A percentile compares a stretch with the other conserved stretches of the same genome.
Conservation (phyloP, 2,888 invertebrate species). For the Lacanobia oleracea region DNA sequence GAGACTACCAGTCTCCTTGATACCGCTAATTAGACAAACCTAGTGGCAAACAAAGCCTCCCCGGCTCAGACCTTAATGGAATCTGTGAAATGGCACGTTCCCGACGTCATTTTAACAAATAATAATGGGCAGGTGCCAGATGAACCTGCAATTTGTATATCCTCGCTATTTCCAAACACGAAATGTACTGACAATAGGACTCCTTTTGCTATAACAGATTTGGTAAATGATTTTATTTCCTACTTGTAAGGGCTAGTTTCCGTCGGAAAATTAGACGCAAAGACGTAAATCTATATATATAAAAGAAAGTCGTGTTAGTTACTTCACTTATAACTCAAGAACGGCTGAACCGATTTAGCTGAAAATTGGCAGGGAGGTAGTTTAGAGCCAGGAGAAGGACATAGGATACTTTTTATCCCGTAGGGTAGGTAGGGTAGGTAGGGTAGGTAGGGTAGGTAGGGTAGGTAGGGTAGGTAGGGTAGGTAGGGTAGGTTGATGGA, state of each 20-base stretch:
- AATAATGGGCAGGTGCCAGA: constrained; percentile 65
- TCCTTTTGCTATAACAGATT: constrained; percentile 14
- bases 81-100: constrained; percentile 70
- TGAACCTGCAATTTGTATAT: constrained; percentile 56
- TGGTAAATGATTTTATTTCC: constrained; percentile 19
- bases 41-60: constrained; percentile 74
- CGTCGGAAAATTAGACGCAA: background rate
- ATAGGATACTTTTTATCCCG: too few relatives aligned
- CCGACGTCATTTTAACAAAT: constrained; percentile 62
- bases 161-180: constrained; percentile 13
- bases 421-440: too few relatives aligned
- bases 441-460: too few relatives aligned
- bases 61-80: constrained; percentile 66
- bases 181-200: constrained; percentile 23
- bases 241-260: background rate
- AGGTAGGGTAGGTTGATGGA: too few relatives aligned
- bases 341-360: too few relatives aligned
- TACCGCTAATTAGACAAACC: constrained; percentile 80
- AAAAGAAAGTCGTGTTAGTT: too few relatives aligned
- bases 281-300: too few relatives aligned
- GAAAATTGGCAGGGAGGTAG: too few relatives aligned
- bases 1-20: constrained; percentile 68
- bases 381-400: too few relatives aligned
- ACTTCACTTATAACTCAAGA: too few relatives aligned
- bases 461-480: too few relatives aligned